These are phyloP conservation scores for Upupa epops DNA, from an alignment of 2,113 vertebrate species.

Conservation along the genomic window DNA sequence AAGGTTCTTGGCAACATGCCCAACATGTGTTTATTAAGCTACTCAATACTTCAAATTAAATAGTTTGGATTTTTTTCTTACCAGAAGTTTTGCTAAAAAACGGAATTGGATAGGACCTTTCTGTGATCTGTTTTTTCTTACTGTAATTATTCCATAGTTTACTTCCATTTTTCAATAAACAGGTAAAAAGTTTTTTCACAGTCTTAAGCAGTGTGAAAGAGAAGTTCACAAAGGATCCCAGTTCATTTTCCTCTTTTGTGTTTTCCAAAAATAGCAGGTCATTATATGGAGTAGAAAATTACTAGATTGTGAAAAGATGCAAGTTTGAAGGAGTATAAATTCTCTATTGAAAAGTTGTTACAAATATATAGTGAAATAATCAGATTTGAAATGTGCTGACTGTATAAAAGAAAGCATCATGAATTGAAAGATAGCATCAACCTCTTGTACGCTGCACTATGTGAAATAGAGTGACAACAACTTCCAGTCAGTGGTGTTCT, in stretches of 20 bases:
- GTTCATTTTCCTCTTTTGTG: not conserved
- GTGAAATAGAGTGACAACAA: not conserved
- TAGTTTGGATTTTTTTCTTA: not conserved
- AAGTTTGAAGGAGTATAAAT: not conserved
- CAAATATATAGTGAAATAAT: not conserved
- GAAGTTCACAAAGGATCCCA: not conserved
- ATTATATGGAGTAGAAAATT: not conserved
- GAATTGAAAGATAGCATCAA: not conserved
- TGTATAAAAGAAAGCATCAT: not conserved
- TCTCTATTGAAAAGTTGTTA: not conserved
- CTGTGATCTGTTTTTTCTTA: not conserved
- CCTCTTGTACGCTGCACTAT: not conserved
- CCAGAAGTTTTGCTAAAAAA: not conserved
- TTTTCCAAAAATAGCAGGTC: not conserved
- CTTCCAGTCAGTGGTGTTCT: not conserved
- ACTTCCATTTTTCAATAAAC: not conserved
- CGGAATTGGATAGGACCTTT: not conserved
- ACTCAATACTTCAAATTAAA: not conserved
- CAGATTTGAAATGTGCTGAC: not conserved
- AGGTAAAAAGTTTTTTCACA: not conserved
- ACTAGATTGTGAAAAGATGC: not conserved
- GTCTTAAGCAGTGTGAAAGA: not conserved
- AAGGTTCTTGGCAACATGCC: slow-evolving; percentile 42
- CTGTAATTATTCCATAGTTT: not conserved
- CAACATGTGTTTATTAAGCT: not conserved